Base-by-base conservation (phyloP, 2,888 invertebrate species). In the Ctenicera cuprea region DNA sequence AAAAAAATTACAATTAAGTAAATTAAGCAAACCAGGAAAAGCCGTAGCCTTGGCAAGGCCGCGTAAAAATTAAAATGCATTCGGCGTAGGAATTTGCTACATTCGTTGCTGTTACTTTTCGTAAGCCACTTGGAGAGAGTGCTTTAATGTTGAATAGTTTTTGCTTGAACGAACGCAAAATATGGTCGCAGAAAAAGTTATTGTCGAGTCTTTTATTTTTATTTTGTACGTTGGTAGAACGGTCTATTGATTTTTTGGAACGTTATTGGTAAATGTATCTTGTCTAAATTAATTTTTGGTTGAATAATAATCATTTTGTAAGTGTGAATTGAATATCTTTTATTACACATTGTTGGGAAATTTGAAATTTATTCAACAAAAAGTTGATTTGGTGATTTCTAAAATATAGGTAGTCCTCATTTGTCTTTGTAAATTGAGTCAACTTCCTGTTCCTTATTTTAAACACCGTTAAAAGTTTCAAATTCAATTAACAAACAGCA, bases 21-120 rank as follows among this genome's bases (percentile, higher is more conserved):
- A 67, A 62, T 26, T 69, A 62, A 69, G 50, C 20, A 68, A 70
- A 52, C 52, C 50, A 63, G 70, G 70, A 70, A 70, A 59, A 68
- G 37, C 26, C 9, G 9, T 43, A 63, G 43, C 70, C 70, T 70
- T 69, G 62, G 12, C 69, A 69, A 69, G 69, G 69, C 12, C 45
- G 30, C 30, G 16, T n/a, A 20, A 63, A 41, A 18, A 38, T 62
- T 62, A 41, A 62, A 62, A 43, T 63, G 45, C 45, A 63, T 43
- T 45, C 16, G 30, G 22, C 43, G 30, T 43, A 30, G 26, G 45
- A 63, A 63, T 41, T 41, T n/a, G n/a, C 26, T 26, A 5, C 5
- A 26, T n/a, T n/a, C n/a, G 26, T 26, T 5, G 26, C 41, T n/a
- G 41, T 41, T 59, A 16, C 33, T 30, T 20, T 18, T 20, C 20